Evolutionary conservation across 2,888 invertebrate genomes (phyloP).

Genomic region (Diaperis boleti): DNA sequence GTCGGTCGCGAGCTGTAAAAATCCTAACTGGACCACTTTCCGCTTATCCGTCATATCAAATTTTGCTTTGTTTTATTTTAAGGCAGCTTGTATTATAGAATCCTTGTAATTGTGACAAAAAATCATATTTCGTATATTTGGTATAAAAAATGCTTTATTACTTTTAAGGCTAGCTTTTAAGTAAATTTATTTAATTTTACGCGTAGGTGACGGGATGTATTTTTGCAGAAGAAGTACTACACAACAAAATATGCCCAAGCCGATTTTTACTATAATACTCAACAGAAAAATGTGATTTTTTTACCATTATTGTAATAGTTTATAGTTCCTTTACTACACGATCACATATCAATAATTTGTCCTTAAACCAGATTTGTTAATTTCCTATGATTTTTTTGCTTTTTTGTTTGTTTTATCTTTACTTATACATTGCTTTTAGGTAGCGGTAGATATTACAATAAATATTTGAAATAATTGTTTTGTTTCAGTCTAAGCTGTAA

Average conservation of each 20-base stretch:
- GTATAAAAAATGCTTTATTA: slow-evolving; percentile 49
- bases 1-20: slow-evolving; percentile 16
- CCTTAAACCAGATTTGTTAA: slow-evolving; percentile 34
- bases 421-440: slow-evolving; percentile 55
- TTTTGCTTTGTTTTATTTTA: slow-evolving; percentile 40
- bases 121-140: slow-evolving; percentile 37
- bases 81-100: slow-evolving; percentile 43
- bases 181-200: slow-evolving; percentile 43
- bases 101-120: slow-evolving; percentile 30
- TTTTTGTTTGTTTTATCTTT: slow-evolving; percentile 47
- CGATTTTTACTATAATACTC: slow-evolving; percentile 60
- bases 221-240: slow-evolving; percentile 46
- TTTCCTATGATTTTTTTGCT: slow-evolving; percentile 45
- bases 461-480: slow-evolving; percentile 47
- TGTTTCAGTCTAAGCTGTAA: slow-evolving; percentile 9
- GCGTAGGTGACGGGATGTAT: slow-evolving; percentile 56
- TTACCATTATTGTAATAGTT: slow-evolving; percentile 51
- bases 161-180: slow-evolving; percentile 42
- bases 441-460: slow-evolving; percentile 59
- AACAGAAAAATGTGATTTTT: slow-evolving; percentile 61
- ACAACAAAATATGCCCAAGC: slow-evolving; percentile 51
- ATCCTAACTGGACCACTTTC: slow-evolving; percentile 11
- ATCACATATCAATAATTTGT: slow-evolving; percentile 48
- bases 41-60: slow-evolving; percentile 12
- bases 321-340: slow-evolving; percentile 50